Evolutionary conservation across 2,113 vertebrate genomes (phyloP).

Genomic region (Myotis davidii): DNA sequence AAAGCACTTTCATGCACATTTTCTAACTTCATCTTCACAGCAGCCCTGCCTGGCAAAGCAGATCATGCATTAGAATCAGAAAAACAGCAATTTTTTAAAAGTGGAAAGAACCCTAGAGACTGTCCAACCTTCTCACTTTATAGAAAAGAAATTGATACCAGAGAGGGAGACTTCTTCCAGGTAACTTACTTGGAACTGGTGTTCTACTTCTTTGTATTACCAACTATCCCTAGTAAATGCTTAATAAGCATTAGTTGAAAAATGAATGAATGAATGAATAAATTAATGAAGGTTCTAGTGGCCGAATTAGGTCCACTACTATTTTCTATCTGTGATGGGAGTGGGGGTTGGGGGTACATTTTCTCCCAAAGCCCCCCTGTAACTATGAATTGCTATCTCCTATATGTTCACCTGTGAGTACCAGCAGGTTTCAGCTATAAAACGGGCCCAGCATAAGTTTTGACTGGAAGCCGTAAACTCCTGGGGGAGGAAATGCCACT

Average conservation of each 20-base stretch:
- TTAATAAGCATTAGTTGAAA: not conserved
- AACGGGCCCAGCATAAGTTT: not conserved
- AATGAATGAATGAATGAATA: not conserved
- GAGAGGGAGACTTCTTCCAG: not conserved
- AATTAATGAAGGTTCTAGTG: not conserved
- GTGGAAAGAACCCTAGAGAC: conserved; percentile 57
- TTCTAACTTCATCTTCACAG: conserved; percentile 75
- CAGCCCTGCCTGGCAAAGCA: conserved; percentile 64
- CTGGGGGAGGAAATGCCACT: not conserved
- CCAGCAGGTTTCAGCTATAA: not conserved
- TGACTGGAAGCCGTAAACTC: not conserved
- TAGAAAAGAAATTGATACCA: conserved; percentile 23
- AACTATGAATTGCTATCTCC: not conserved
- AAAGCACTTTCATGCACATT: conserved; percentile 71
- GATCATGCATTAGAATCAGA: conserved; percentile 64
- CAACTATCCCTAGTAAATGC: not conserved
- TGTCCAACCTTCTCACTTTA: conserved; percentile 61
- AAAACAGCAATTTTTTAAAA: conserved; percentile 54
- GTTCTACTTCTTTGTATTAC: not conserved
- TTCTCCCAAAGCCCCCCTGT: not conserved
- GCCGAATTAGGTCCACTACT: not conserved
- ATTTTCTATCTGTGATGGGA: not conserved
- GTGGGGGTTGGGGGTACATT: not conserved
- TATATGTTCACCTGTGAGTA: not conserved
- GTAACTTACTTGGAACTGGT: not conserved